Conservation (phyloP, 2,888 invertebrate species). For the Hypsopygia costalis region DNA sequence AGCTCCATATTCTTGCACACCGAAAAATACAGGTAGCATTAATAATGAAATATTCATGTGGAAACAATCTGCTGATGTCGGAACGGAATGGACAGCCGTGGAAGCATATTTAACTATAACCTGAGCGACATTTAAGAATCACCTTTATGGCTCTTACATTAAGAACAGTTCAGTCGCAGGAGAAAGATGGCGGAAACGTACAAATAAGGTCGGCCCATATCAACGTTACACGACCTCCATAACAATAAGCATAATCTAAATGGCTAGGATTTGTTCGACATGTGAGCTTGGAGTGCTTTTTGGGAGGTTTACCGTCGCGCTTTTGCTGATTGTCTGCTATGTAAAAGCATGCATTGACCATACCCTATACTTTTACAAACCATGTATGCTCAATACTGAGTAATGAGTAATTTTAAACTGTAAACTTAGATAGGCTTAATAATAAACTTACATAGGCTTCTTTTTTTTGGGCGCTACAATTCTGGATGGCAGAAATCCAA, state of each 20-base stretch:
- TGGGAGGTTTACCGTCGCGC: conserved; percentile 24
- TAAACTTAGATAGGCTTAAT: too few relatives aligned
- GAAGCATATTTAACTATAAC: conserved; percentile 7
- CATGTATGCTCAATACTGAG: too few relatives aligned
- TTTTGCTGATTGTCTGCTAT: conserved; percentile 28
- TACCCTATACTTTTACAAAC: too few relatives aligned
- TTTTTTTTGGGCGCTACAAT: too few relatives aligned
- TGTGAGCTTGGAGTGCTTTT: conserved; percentile 29
- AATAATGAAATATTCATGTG: conserved; percentile 56
- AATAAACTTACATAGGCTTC: too few relatives aligned
- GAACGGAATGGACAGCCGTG: conserved; percentile 20
- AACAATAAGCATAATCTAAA: conserved; percentile 59
- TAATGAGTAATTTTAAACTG: too few relatives aligned
- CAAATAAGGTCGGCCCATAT: conserved; percentile 34
- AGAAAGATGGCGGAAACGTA: conserved; percentile 17
- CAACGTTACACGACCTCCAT: conserved; percentile 38
- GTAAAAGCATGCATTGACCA: too few relatives aligned
- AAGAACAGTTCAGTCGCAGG: conserved; percentile 19
- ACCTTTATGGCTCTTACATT: conserved; percentile 21
- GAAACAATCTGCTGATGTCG: conserved; percentile 44
- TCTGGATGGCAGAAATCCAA: too few relatives aligned
- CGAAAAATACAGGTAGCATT: conserved; percentile 32
- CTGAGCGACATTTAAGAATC: conserved; percentile 18
- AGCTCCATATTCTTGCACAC: conserved; percentile 1
- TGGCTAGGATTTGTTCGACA: conserved; percentile 49